Conservation (phyloP, 2,113 vertebrate genomes). For the human (Homo sapiens) region DNA sequence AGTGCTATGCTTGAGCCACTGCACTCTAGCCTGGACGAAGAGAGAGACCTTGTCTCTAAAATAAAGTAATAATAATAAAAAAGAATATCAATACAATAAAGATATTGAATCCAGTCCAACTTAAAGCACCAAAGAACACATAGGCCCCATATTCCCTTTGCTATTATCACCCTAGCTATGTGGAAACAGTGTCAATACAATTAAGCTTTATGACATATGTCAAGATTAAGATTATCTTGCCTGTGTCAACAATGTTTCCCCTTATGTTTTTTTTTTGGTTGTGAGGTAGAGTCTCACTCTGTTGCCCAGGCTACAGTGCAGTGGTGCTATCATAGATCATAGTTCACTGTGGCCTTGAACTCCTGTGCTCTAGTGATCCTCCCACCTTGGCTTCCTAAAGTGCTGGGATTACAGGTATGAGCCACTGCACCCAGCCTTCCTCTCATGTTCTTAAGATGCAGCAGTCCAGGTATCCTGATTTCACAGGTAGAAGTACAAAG, state of each 20-base stretch:
- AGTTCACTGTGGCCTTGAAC: background rate
- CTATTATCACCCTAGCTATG: background rate
- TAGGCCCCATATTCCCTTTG: background rate
- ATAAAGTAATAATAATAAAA: background rate
- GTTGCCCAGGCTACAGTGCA: background rate
- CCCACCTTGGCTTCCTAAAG: background rate
- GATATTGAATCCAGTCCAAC: background rate
- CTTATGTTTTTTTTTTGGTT: background rate
- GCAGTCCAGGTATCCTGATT: background rate
- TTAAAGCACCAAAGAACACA: background rate
- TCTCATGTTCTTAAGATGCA: background rate
- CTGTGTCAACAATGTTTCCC: background rate
- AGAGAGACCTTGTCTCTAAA: background rate
- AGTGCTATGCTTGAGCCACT: too few species aligned
- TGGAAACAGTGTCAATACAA: background rate
- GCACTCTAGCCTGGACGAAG: too few species aligned
- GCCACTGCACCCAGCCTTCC: background rate
- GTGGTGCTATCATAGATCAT: background rate
- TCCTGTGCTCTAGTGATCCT: background rate
- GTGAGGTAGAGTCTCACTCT: background rate
- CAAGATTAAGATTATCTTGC: background rate
- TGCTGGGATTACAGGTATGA: background rate
- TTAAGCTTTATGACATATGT: background rate
- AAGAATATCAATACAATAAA: background rate
- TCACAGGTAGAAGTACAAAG: background rate